Evolutionary conservation across 2,797 vertebrate species (phyloP).

Genomic region (Petrocephalus sullivani): DNA sequence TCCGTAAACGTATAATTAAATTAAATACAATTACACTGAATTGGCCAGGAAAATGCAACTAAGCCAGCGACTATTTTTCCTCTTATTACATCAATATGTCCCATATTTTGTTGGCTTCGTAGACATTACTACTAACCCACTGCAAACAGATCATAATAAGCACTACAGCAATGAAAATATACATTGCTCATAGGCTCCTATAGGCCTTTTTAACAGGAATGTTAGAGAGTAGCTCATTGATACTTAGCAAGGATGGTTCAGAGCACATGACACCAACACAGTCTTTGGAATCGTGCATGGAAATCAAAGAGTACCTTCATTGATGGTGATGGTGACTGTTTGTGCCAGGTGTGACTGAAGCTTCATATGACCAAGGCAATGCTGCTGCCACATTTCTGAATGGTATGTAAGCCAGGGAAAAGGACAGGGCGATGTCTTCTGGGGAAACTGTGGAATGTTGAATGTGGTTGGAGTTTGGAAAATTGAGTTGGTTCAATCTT

Average conservation of each 20-base stretch:
- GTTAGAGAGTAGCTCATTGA: background rate
- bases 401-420: background rate
- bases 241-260: background rate
- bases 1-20: background rate
- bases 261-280: background rate
- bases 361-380: background rate
- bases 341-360: background rate
- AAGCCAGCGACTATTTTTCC: background rate
- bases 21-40: background rate
- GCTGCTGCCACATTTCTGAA: background rate
- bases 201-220: background rate
- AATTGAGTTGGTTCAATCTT: conserved; percentile 13
- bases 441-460: conserved; percentile 10
- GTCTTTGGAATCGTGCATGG: background rate
- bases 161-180: background rate
- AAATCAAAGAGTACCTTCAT: background rate
- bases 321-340: background rate
- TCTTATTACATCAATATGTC: background rate
- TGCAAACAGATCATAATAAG: background rate
- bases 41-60: background rate
- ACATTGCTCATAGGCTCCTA: background rate
- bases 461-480: conserved; percentile 15
- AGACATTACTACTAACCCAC: background rate
- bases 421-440: background rate
- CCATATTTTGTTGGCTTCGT: background rate